phyloP scores from a whole-genome alignment of 2,113 vertebrate genomes.

The Anseranas semipalmata region DNA sequence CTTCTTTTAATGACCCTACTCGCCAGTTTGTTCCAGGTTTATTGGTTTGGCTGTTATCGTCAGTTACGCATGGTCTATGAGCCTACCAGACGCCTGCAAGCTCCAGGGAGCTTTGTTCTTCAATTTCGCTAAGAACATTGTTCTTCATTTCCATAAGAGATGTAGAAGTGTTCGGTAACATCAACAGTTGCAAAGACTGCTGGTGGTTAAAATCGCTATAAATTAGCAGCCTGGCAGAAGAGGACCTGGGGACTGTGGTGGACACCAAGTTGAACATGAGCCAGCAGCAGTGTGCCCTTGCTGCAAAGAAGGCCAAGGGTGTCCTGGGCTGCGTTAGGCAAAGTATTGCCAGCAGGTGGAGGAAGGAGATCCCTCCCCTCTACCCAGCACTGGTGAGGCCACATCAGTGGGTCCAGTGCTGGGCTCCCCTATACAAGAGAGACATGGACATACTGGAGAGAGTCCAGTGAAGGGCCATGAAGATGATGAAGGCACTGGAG shows the following conservation, averaged over 20 bases:
- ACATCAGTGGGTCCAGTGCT: background rate
- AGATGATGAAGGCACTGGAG: background rate
- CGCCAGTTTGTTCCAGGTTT: rapidly evolving
- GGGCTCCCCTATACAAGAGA: background rate
- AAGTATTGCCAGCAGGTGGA: background rate
- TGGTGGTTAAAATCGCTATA: background rate
- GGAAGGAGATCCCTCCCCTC: background rate
- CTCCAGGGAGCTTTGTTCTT: no score
- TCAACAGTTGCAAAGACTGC: background rate
- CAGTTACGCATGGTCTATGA: background rate
- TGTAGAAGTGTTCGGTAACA: background rate
- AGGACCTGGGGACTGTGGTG: background rate
- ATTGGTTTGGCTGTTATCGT: rapidly evolving
- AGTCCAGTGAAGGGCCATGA: background rate
- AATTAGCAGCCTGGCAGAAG: background rate
- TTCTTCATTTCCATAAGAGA: background rate
- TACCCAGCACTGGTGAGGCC: background rate
- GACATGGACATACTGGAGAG: background rate
- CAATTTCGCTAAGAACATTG: no score
- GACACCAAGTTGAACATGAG: background rate
- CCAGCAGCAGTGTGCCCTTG: background rate
- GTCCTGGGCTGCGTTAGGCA: background rate
- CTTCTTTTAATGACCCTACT: background rate
- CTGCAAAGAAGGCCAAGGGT: background rate
- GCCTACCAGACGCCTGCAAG: rapidly evolving